phyloP scores from a whole-genome alignment of 2,888 invertebrate genomes.

The Tillus elongatus region DNA sequence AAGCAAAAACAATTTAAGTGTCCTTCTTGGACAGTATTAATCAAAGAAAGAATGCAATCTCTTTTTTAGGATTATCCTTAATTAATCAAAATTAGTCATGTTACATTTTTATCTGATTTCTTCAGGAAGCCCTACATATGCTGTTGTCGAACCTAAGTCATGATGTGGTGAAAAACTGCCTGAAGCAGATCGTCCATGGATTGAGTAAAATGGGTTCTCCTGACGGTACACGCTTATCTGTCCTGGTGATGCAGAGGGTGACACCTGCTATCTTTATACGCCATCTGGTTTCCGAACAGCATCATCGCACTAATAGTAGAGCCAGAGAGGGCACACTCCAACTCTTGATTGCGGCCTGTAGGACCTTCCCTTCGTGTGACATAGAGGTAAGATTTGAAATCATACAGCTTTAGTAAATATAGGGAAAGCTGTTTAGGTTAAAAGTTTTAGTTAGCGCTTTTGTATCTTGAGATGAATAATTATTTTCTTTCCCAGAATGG shows the following conservation, averaged over 20 bases:
- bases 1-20: too few species aligned
- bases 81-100: too few species aligned
- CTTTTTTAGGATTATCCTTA: too few species aligned
- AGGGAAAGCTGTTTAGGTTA: too few species aligned
- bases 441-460: too few species aligned
- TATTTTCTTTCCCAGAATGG: too few species aligned
- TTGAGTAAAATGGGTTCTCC: conserved; percentile 44
- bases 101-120: too few species aligned
- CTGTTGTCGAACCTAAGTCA: conserved; percentile 29
- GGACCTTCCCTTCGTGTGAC: conserved; percentile 71
- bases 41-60: too few species aligned
- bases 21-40: too few species aligned
- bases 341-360: conserved; percentile 64
- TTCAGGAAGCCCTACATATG: conserved; percentile 32
- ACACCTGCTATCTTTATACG: not conserved
- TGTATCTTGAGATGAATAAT: too few species aligned
- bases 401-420: too few species aligned
- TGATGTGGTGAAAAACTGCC: conserved; percentile 36
- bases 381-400: too few species aligned
- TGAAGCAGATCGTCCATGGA: conserved; percentile 41
- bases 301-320: conserved; percentile 11
- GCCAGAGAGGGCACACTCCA: conserved; percentile 63
- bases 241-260: conserved; percentile 43
- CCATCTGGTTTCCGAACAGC: conserved; percentile 7
- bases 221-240: conserved; percentile 43